These are phyloP conservation scores for Drosophila guanche DNA, from an alignment of 1,140 invertebrate species.

Conservation along the genomic window DNA sequence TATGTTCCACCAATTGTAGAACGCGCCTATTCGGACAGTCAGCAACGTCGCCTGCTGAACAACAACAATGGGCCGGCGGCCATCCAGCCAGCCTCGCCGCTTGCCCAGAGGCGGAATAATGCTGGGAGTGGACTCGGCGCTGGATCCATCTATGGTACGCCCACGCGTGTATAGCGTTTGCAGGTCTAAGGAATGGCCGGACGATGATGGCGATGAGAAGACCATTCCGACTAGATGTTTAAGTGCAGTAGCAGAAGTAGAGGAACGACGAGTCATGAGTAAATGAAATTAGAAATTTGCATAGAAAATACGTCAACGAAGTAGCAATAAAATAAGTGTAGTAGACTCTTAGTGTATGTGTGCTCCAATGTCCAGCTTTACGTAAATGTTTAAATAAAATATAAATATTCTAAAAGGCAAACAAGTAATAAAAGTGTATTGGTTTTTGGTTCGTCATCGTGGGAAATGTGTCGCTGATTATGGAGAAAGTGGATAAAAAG, in stretches of 20 bases:
- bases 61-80: conserved; percentile 72
- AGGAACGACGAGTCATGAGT: too few relatives aligned
- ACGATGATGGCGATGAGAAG: conserved; percentile 18
- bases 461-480: too few relatives aligned
- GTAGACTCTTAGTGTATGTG: conserved; percentile 66
- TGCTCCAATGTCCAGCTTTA: conserved; percentile 76
- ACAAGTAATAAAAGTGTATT: background rate
- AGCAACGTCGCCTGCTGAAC: conserved; percentile 69
- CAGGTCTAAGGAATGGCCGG: conserved; percentile 67
- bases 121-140: conserved; percentile 36
- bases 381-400: conserved; percentile 74
- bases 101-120: conserved; percentile 62
- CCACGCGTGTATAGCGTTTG: conserved; percentile 77
- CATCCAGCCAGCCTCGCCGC: conserved; percentile 67
- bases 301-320: conserved; percentile 61
- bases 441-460: background rate
- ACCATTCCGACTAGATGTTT: conserved; percentile 53
- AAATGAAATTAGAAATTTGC: conserved; percentile 42
- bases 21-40: conserved; percentile 79
- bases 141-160: conserved; percentile 67
- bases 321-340: conserved; percentile 35
- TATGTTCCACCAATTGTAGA: conserved; percentile 54
- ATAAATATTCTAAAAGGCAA: conserved; percentile 22
- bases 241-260: conserved; percentile 28
- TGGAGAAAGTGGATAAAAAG: too few relatives aligned